These are phyloP conservation scores for Origma solitaria DNA, from an alignment of 2,113 vertebrate species.

Conservation along the genomic window DNA sequence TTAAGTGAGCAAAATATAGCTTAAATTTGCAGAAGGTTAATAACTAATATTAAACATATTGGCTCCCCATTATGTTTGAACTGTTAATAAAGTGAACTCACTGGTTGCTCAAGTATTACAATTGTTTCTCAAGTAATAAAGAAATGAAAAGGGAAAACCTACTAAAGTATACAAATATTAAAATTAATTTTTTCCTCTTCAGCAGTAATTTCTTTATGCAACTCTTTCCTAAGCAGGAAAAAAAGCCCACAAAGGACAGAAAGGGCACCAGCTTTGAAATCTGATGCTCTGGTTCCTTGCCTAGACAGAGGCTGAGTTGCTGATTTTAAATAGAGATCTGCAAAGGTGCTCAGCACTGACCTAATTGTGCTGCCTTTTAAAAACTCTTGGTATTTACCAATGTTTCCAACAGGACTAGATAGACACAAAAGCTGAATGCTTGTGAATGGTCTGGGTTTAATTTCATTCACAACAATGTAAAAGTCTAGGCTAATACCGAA, in stretches of 20 bases:
- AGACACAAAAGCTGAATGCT: background rate
- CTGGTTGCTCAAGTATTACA: conserved; percentile 17
- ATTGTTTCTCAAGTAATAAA: background rate
- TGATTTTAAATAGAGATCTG: background rate
- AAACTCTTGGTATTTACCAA: background rate
- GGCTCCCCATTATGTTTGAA: conserved; percentile 43
- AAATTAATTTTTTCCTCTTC: background rate
- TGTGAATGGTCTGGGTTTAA: background rate
- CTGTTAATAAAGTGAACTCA: conserved; percentile 49
- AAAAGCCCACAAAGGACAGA: background rate
- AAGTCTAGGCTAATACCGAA: background rate
- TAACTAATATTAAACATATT: conserved; percentile 51
- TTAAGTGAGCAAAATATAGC: conserved; percentile 48
- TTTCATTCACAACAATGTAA: background rate
- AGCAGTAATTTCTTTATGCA: background rate
- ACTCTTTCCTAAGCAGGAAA: background rate
- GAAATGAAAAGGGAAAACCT: background rate
- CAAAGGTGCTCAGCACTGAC: background rate
- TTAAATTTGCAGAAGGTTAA: conserved; percentile 56
- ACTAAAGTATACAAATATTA: background rate
- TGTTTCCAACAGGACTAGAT: background rate
- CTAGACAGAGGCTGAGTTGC: background rate
- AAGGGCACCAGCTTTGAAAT: background rate
- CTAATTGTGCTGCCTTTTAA: background rate
- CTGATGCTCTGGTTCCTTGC: background rate